These are phyloP conservation scores for Drosophila subquinaria DNA, from an alignment of 2,888 invertebrate species.

Conservation along the genomic window DNA sequence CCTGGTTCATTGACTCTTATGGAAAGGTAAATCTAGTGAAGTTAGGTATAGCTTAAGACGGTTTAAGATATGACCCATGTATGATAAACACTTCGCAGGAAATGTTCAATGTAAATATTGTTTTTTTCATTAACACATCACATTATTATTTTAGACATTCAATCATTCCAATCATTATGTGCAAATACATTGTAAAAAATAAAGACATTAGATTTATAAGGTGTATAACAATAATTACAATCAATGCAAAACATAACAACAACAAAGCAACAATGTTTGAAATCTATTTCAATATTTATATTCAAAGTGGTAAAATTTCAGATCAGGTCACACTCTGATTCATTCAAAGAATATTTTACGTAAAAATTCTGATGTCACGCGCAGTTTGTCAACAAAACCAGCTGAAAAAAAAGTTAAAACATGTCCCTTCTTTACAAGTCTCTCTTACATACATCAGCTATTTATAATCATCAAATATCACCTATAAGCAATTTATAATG, in stretches of 20 bases:
- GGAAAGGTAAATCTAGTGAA: conserved; percentile 49
- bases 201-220: conserved; percentile 11
- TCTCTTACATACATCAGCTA: conserved; percentile 46
- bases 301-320: conserved; percentile 79
- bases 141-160: conserved; percentile 10
- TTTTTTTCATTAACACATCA: neutral
- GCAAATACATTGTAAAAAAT: conserved; percentile 34
- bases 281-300: conserved; percentile 60
- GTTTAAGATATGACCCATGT: conserved; percentile 39
- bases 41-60: conserved; percentile 17
- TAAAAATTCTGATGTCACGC: conserved; percentile 84
- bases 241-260: conserved; percentile 26
- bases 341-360: conserved; percentile 61
- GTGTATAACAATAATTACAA: conserved; percentile 17
- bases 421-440: conserved; percentile 54
- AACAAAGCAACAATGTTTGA: conserved; percentile 14
- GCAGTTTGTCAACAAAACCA: conserved; percentile 84
- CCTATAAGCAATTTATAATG: conserved; percentile 20
- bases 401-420: conserved; percentile 65
- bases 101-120: conserved; percentile 44
- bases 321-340: conserved; percentile 40
- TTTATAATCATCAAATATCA: conserved; percentile 22
- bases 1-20: neutral
- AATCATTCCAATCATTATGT: conserved; percentile 25
- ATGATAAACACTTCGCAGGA: conserved; percentile 40